Conservation (phyloP, 2,888 invertebrate species). For the Thelaira solivaga region DNA sequence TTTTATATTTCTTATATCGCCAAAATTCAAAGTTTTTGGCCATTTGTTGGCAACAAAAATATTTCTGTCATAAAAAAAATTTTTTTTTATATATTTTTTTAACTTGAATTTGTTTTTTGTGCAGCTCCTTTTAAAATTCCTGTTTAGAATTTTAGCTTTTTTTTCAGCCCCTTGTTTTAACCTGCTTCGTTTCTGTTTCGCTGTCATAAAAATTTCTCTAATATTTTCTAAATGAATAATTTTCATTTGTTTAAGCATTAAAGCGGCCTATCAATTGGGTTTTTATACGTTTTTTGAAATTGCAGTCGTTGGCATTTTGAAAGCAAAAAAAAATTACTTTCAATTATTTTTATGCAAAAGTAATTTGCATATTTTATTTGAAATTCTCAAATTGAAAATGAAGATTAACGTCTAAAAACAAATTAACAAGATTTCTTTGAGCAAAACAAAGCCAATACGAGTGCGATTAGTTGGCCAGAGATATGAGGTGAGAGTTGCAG, state of each 20-base stretch:
- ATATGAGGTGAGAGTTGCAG: slow-evolving; percentile 4
- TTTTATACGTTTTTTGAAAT: background rate
- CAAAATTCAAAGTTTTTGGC: too few relatives aligned
- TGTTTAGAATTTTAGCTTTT: background rate
- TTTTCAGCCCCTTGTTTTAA: background rate
- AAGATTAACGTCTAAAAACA: slow-evolving; percentile 50
- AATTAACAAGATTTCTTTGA: slow-evolving; percentile 48
- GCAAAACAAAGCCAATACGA: slow-evolving; percentile 1
- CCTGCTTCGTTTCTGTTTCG: slow-evolving; percentile 12
- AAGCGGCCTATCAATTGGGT: slow-evolving; percentile 46
- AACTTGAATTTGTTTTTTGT: too few relatives aligned
- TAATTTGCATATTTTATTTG: slow-evolving; percentile 59
- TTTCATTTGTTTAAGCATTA: slow-evolving; percentile 19
- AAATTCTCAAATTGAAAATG: slow-evolving; percentile 41
- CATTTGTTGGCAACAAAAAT: too few relatives aligned
- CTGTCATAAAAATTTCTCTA: slow-evolving; percentile 52
- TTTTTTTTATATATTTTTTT: too few relatives aligned
- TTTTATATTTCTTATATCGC: too few relatives aligned
- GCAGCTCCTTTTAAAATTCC: background rate
- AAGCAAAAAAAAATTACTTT: slow-evolving; percentile 51
- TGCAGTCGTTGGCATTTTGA: slow-evolving; percentile 1
- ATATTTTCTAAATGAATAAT: slow-evolving; percentile 54
- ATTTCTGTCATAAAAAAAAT: too few relatives aligned
- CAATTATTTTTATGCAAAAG: slow-evolving; percentile 52
- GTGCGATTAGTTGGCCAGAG: background rate